Evolutionary conservation across 2,113 vertebrate genomes (phyloP).

Genomic region (Passerina amoena): DNA sequence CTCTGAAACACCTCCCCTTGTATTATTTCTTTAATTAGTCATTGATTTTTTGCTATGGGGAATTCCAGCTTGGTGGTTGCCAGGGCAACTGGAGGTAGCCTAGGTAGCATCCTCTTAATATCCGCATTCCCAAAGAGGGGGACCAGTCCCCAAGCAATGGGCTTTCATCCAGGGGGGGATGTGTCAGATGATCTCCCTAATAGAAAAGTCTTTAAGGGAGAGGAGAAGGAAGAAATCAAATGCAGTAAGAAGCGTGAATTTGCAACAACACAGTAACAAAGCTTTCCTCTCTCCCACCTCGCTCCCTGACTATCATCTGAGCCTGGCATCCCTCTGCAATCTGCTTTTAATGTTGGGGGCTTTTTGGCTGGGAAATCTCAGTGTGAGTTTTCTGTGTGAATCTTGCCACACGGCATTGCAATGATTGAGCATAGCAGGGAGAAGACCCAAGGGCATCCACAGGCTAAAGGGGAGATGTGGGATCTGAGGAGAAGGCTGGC

Average conservation of each 20-base stretch:
- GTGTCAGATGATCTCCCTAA: not conserved
- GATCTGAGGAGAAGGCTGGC: not conserved
- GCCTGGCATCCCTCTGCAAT: not conserved
- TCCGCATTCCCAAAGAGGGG: fast-evolving
- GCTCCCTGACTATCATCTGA: not conserved
- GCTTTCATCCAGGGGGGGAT: not conserved
- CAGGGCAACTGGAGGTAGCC: not conserved
- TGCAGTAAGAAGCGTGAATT: not conserved
- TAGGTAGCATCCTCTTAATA: not conserved
- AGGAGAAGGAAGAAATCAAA: not conserved
- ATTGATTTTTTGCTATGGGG: not conserved
- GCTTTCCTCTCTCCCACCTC: not conserved
- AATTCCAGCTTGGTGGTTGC: not conserved
- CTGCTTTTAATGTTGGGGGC: not conserved
- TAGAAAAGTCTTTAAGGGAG: not conserved
- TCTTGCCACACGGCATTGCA: fast-evolving
- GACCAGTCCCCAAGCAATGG: not conserved
- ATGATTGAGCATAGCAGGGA: not conserved
- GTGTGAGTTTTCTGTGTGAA: not conserved
- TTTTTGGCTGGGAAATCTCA: not conserved
- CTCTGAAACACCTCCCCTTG: not conserved
- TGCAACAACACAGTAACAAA: fast-evolving
- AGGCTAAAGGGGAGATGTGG: not conserved
- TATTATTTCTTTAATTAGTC: not conserved
- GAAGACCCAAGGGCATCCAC: fast-evolving